Base-by-base conservation (phyloP, 2,888 invertebrate species). In the Melanostoma mellinum region DNA sequence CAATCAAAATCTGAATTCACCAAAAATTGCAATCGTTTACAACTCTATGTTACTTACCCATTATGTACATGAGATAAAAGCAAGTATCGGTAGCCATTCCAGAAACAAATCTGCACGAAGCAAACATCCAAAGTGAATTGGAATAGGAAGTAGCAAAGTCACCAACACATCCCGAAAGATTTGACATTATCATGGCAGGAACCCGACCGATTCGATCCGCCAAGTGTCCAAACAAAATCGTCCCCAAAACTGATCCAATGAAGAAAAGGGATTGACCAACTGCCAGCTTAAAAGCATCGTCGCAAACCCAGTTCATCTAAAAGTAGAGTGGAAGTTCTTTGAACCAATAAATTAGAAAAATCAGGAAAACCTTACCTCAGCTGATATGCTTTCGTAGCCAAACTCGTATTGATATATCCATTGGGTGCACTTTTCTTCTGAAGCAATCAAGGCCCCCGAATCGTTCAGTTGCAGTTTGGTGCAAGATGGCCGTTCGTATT, bases 211-310 rank as follows among this genome's bases (percentile, higher is more conserved):
- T 91, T 20, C 89, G 89, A 88, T 94, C 94, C 0, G 94, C 93
- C 69, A 94, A 87, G 77, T 92, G 90, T 1, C 94, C 94, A 86
- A 93, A 92, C 9, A 89, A 87, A 32, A 94, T 89, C 42, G 93
- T 93, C 0, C 94, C 94, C 33, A 93, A 72, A 2, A 93, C 92
- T 9, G 93, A 93, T n/a, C 94, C 94, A 36, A 93, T 88, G 87
- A 93, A 94, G 88, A 93, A 94, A 72, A 93, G 90, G 1, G 93
- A 93, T 88, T 94, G 94, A 0, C 93, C 93, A 44, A 93, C 87
- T 6, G 93, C 92, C 46, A 93, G 91, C 87, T 93, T 92, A 92
- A 93, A 93, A 63, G 92, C 91, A 46, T 93, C 89, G 3, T 91
- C 90, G 86, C 94, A 94, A 20, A 94, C 92, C 94, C 94, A 94